Percentiles rank a stretch among this genome's conserved stretches.
These are phyloP conservation scores for Troglohyphantes excavatus DNA, from an alignment of 2,888 invertebrate species.

Conservation along the genomic window DNA sequence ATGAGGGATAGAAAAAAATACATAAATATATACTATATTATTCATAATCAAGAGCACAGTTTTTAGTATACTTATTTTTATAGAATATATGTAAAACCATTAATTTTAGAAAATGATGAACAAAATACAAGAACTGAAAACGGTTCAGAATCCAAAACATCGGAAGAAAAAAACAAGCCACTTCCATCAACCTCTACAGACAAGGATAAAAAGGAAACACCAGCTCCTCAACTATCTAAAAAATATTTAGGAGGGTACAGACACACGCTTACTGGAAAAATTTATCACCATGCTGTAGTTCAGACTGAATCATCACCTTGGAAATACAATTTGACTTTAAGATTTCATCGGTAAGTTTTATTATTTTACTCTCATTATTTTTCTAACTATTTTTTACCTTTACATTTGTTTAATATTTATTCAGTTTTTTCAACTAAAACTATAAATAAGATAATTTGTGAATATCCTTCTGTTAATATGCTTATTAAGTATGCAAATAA, in stretches of 20 bases:
- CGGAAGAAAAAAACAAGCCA: not conserved
- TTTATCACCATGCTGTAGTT: constrained; percentile 91
- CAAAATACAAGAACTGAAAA: not conserved
- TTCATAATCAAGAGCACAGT: too few species aligned
- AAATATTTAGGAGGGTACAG: constrained; percentile 92
- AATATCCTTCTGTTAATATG: too few species aligned
- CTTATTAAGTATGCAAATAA: too few species aligned
- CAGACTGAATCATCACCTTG: constrained; percentile 87
- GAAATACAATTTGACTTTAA: constrained; percentile 39
- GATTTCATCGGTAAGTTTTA: constrained; percentile 47
- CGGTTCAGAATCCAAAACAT: not conserved
- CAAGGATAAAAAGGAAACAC: not conserved
- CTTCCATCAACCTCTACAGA: not conserved
- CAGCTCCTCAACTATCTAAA: not conserved
- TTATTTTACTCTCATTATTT: not conserved
- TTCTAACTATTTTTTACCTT: not conserved
- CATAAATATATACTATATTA: too few species aligned
- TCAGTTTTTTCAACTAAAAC: too few species aligned
- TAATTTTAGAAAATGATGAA: constrained; percentile 10
- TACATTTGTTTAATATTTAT: too few species aligned
- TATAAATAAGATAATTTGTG: too few species aligned
- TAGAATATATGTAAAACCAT: too few species aligned
- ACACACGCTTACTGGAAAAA: constrained; percentile 87
- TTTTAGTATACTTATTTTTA: too few species aligned
- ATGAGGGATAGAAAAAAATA: too few species aligned